Evolutionary conservation across 2,113 vertebrate species (phyloP).

Genomic region (Pelmatolapia mariae): DNA sequence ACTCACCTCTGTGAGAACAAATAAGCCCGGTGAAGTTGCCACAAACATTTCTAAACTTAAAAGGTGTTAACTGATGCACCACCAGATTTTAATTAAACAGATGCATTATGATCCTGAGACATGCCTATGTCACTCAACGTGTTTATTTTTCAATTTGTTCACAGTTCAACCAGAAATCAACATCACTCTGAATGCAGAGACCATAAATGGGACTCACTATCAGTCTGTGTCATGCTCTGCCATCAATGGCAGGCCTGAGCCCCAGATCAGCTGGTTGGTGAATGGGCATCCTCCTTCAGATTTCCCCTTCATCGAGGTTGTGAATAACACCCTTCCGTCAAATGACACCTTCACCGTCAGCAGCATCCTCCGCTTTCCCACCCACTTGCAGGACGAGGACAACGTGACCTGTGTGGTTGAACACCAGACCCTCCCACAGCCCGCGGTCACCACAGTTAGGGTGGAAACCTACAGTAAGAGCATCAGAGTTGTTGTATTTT

Average conservation of each 20-base stretch:
- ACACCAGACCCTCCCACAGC: constrained; percentile 48
- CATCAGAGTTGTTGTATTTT: not conserved
- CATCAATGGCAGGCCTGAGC: constrained; percentile 30
- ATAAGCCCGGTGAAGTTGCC: not conserved
- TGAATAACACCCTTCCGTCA: not conserved
- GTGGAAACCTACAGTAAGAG: constrained; percentile 59
- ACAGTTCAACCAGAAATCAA: constrained; percentile 56
- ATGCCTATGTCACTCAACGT: not conserved
- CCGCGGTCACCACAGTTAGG: constrained; percentile 3
- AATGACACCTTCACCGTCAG: constrained; percentile 52
- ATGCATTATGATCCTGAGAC: not conserved
- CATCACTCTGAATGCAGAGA: constrained; percentile 17
- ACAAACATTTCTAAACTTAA: not conserved
- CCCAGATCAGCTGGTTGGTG: constrained; percentile 60
- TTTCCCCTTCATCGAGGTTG: constrained; percentile 6
- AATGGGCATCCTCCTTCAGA: not conserved
- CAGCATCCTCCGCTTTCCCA: constrained; percentile 62
- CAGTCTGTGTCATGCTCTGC: constrained; percentile 64
- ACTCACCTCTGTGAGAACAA: not conserved
- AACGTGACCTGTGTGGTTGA: constrained; percentile 53
- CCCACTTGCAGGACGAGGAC: constrained; percentile 58
- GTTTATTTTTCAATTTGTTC: not conserved
- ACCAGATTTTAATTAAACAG: not conserved
- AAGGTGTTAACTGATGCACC: not conserved
- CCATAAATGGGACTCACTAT: constrained; percentile 45